These are phyloP conservation scores for Oligia strigilis DNA, from an alignment of 2,888 invertebrate genomes.

Conservation along the genomic window DNA sequence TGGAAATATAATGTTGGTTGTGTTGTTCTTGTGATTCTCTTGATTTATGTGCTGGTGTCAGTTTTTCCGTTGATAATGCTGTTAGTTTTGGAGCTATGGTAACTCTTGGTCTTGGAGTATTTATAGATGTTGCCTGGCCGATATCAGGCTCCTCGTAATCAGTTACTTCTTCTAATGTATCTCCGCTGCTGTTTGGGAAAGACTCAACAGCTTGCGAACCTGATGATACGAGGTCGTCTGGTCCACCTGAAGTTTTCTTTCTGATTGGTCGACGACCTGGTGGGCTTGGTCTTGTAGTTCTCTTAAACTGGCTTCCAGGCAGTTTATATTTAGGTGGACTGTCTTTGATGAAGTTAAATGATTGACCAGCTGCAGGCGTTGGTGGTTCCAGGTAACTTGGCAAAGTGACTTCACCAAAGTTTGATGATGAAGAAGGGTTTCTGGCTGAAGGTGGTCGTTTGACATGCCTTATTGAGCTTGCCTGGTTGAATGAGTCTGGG, in stretches of 20 bases:
- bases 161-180: constrained; percentile 81
- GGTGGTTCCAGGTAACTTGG: constrained; percentile 89
- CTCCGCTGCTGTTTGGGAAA: constrained; percentile 74
- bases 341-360: constrained; percentile 82
- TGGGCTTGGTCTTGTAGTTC: constrained; percentile 81
- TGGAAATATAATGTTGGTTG: constrained; percentile 72
- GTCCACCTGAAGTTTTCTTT: constrained; percentile 84
- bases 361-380: constrained; percentile 81
- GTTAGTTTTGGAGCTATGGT: constrained; percentile 85
- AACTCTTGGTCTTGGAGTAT: constrained; percentile 70
- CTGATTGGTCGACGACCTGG: constrained; percentile 84
- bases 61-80: constrained; percentile 76
- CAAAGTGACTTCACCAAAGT: constrained; percentile 81
- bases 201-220: constrained; percentile 85
- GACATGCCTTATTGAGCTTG: constrained; percentile 82
- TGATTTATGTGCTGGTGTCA: constrained; percentile 66
- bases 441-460: constrained; percentile 79
- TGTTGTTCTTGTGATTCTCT: constrained; percentile 63
- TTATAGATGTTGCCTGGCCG: constrained; percentile 72
- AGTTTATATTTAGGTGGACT: constrained; percentile 80
- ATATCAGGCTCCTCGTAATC: constrained; percentile 81
- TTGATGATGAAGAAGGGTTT: constrained; percentile 70
- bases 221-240: constrained; percentile 85
- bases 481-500: constrained; percentile 86
- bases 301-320: constrained; percentile 81